phyloP scores from a whole-genome alignment of 2,113 vertebrate genomes.

The Pao palembangensis region DNA sequence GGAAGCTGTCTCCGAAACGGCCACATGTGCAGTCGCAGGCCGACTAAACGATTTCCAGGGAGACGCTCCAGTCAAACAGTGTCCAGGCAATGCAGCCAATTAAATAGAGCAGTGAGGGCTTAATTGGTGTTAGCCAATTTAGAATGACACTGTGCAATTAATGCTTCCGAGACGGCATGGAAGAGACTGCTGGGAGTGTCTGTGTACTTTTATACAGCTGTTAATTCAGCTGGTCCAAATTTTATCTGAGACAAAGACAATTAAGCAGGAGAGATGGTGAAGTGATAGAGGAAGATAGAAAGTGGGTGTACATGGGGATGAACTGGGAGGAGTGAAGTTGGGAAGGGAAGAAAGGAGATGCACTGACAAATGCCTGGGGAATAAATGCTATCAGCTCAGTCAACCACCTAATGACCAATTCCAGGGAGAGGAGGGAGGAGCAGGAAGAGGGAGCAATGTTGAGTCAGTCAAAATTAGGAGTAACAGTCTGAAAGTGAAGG shows the following conservation, averaged over 20 bases:
- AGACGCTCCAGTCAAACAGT: conserved; percentile 36
- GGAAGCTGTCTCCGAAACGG: conserved; percentile 47
- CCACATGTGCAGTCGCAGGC: conserved; percentile 44
- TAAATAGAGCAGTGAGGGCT: conserved; percentile 54
- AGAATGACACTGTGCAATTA: conserved; percentile 42
- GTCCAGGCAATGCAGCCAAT: conserved; percentile 58
- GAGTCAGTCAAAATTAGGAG: conserved; percentile 8
- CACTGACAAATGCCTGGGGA: conserved; percentile 67
- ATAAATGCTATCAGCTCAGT: conserved; percentile 67
- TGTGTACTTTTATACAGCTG: conserved; percentile 2
- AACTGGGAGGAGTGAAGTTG: conserved; percentile 10
- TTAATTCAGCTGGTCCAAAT: conserved; percentile 17
- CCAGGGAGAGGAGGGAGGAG: conserved; percentile 45
- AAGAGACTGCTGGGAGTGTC: conserved; percentile 9
- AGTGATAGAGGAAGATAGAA: conserved; percentile 23
- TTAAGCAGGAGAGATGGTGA: conserved; percentile 24
- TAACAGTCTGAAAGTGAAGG: conserved; percentile 35
- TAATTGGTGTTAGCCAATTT: conserved; percentile 57
- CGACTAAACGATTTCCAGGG: conserved; percentile 45
- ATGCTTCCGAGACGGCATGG: conserved; percentile 40
- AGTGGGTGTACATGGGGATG: conserved; percentile 7
- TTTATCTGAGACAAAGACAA: conserved; percentile 16
- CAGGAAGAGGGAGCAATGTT: conserved; percentile 10
- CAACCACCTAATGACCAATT: conserved; percentile 68
- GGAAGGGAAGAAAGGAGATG: conserved; percentile 33